phyloP scores from a whole-genome alignment of 2,113 vertebrate species.

The Oreochromis spilurus region DNA sequence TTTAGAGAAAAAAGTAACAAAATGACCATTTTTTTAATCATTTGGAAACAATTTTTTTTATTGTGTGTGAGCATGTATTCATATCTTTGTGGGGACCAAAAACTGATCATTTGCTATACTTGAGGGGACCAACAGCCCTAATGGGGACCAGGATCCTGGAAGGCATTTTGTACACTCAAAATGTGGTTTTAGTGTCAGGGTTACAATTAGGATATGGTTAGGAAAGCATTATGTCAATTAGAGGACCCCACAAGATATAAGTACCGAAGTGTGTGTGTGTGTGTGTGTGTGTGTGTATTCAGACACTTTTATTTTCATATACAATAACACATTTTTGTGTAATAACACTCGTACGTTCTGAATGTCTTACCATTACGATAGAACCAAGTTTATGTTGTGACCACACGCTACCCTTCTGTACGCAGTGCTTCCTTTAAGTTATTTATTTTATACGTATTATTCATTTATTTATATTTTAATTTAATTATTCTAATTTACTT shows the following conservation, averaged over 20 bases:
- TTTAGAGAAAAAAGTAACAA: not conserved
- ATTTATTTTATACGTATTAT: not conserved
- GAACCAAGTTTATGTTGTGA: not conserved
- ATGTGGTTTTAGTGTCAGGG: not conserved
- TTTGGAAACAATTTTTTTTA: accelerated
- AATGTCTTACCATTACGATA: not conserved
- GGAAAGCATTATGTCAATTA: not conserved
- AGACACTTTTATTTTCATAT: not conserved
- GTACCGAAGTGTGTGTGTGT: not conserved
- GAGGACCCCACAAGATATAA: not conserved
- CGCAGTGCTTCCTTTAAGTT: not conserved
- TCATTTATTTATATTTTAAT: not conserved
- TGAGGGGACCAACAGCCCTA: not conserved
- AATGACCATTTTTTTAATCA: not conserved
- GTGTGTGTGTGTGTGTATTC: not conserved
- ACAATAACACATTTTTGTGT: not conserved
- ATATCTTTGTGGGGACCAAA: not conserved
- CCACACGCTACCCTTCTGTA: not conserved
- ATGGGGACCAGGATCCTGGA: not conserved
- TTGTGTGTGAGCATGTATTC: not conserved
- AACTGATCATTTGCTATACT: not conserved
- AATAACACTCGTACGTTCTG: not conserved
- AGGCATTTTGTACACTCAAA: not conserved
- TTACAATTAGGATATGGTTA: not conserved
- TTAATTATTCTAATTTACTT: not conserved